Evolutionary conservation across 1,140 invertebrate species (phyloP), one percentile per base, ranked within the genome.

Genomic region (Cataglyphis hispanica): DNA sequence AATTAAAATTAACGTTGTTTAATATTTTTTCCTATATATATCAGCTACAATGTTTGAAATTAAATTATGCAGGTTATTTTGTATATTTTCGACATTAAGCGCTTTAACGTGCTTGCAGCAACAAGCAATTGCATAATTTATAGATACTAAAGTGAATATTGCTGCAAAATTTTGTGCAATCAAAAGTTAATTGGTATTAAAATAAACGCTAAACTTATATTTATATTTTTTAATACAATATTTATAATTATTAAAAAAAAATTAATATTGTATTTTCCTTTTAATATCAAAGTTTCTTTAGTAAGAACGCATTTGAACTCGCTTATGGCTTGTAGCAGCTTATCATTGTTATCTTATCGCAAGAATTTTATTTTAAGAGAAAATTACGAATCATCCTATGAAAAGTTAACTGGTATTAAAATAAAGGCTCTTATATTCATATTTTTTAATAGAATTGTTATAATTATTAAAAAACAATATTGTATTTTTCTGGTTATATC

Each of bases 1-100:
- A n/a, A n/a, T n/a, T n/a, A n/a, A n/a, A n/a, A n/a, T n/a, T n/a
- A n/a, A n/a, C 0, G 2, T 31, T 31, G 31, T 0, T 31, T 31
- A 31, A 3, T 31, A 58, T 25, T 3, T 53, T 53, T 70, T 53
- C 13, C 11, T 19, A 3, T 16, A 0, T 16, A 0, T 74, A 74
- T 25, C 27, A 56, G 50, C 11, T 56, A 37, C 13, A 7, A 60
- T 60, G 25, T 60, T 22, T 34, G 70, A 31, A 25, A 16, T 58
- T 37, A 74, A 74, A 74, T 56, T 74, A 34, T 56, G 50, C n/a
- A 72, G 11, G 34, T 11, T 74, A 56, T 58, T 74, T 74, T 74
- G 1, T 74, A 74, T 7, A 58, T 25, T 13, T 74, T 16, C 7
- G n/a, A n/a, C 13, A 74, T 11, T 2, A 74, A 72, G 27, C 11